Base-by-base conservation (phyloP, 1,140 invertebrate genomes). In the Lineus longissimus region DNA sequence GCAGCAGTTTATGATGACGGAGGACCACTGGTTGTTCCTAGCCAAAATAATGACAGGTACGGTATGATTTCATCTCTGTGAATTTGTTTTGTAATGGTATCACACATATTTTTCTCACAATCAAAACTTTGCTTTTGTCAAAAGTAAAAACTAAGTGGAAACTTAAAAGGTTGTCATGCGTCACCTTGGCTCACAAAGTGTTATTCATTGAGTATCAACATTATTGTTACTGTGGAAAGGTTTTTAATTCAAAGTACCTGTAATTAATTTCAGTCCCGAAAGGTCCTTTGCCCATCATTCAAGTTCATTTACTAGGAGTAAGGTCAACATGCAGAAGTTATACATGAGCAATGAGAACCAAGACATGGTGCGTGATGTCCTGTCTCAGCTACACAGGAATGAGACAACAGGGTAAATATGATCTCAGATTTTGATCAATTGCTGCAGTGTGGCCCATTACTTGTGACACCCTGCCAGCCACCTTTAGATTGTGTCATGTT, bases 331-430 rank as follows among this genome's bases (percentile, higher is more conserved):
- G 73, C 76, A 78, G 59, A 71, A 69, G 41, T 41, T 77, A 29
- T 65, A 72, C 54, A 78, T 78, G 76, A 76, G 67, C 40, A 29
- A 55, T 57, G 76, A 77, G 56, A 78, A 77, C 59, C 75, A 78
- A 56, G 73, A 76, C 17, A 70, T 78, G 72, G 73, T 78, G 1
- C 64, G 66, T 60, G 73, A 72, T 23, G 74, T 76, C 68, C 63
- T 78, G 19, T 63, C 61, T 59, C 70, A 73, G 58, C 55, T 78
- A 4, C 73, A 73, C 66, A 70, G 66, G 13, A 62, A 66, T 23
- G 69, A 73, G 9, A 51, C 9, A 7, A 27, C n/a, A 23, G n/a
- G 19, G 25, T 19, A n/a, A 23, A n/a, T 6, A 51, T n/a, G n/a
- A 27, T 19, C n/a, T 51, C 25, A 23, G 47, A 27, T 11, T 43